Percentiles rank a stretch among this genome's conserved stretches.
These are phyloP conservation scores for Acomys russatus DNA, from an alignment of 2,797 vertebrate genomes.

Conservation along the genomic window DNA sequence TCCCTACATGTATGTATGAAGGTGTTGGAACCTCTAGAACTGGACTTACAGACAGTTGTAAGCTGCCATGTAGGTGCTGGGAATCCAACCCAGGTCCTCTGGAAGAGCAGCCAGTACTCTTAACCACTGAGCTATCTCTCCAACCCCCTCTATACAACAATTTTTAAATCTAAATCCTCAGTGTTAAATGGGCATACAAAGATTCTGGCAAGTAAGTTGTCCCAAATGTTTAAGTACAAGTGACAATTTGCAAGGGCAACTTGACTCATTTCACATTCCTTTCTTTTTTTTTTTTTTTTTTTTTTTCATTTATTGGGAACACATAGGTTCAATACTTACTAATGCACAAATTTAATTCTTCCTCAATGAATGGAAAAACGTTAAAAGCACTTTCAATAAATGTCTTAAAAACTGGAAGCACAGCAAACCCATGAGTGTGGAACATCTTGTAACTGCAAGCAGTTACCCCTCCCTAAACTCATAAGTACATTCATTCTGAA, in stretches of 20 bases:
- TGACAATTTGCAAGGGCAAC: not conserved
- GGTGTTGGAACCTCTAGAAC: no score
- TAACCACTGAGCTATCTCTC: no score
- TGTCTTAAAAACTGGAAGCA: not conserved
- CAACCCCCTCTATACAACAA: not conserved
- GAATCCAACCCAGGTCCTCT: no score
- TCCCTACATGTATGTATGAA: no score
- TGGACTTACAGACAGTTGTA: no score
- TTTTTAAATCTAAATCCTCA: not conserved
- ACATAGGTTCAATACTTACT: not conserved
- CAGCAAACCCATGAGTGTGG: not conserved
- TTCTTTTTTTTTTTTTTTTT: not conserved
- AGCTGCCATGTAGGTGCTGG: no score
- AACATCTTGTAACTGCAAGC: not conserved
- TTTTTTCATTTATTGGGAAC: conserved; percentile 51
- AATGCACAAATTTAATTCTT: not conserved
- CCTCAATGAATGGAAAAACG: not conserved
- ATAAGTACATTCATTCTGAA: conserved; percentile 10
- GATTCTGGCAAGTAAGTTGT: not conserved
- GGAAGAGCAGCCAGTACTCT: no score
- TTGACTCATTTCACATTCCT: not conserved
- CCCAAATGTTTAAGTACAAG: not conserved
- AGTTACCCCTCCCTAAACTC: not conserved
- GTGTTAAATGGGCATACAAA: not conserved
- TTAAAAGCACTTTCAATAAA: not conserved